Evolutionary conservation across 2,797 vertebrate species (phyloP).

Genomic region (Masticophis lateralis): DNA sequence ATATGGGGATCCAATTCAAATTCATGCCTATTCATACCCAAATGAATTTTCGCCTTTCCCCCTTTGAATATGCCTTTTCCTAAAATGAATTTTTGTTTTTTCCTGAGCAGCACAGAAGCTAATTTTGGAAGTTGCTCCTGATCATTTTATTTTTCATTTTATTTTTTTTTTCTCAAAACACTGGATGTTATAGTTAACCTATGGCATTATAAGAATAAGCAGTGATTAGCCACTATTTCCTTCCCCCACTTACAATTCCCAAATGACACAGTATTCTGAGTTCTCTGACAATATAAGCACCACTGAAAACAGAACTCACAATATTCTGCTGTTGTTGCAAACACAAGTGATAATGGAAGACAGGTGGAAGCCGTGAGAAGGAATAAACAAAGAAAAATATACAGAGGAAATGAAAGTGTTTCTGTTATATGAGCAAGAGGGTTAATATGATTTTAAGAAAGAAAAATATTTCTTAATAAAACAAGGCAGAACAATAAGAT

Average conservation of each 20-base stretch:
- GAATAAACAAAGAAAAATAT: background rate
- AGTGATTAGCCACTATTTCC: background rate
- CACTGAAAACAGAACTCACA: background rate
- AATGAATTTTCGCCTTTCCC: background rate
- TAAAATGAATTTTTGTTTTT: background rate
- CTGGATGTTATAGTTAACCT: background rate
- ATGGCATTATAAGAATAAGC: background rate
- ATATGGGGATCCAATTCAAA: background rate
- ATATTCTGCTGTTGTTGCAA: background rate
- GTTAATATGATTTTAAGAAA: background rate
- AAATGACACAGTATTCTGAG: background rate
- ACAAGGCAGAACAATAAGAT: background rate
- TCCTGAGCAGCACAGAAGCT: background rate
- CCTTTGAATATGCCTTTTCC: background rate
- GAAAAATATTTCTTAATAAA: background rate
- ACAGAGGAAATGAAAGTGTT: background rate
- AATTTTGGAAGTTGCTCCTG: background rate
- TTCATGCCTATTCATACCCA: background rate
- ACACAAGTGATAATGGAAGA: background rate
- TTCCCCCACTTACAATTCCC: background rate
- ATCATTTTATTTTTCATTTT: too few species aligned
- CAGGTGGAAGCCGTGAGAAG: background rate
- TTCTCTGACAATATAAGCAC: background rate
- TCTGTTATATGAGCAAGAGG: background rate
- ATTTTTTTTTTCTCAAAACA: background rate